A percentile compares a stretch with the other conserved stretches of the same genome.
Evolutionary conservation across 2,888 invertebrate species (phyloP).

Genomic region (Drosophila recens): DNA sequence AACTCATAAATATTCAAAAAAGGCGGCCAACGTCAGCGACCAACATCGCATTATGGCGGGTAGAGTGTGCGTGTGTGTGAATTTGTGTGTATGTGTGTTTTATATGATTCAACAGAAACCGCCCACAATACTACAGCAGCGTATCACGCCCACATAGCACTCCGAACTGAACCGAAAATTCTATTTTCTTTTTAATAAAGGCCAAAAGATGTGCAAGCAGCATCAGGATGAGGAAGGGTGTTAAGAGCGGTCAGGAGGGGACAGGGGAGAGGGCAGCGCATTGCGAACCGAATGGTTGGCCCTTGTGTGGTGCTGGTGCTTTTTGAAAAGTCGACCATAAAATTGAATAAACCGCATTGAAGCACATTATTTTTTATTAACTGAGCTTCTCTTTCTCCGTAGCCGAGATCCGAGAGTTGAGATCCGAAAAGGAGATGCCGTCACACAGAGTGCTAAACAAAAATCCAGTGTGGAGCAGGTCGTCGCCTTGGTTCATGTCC

Average conservation of each 20-base stretch:
- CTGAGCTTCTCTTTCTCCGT: conserved; percentile 47
- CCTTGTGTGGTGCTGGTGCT: conserved; percentile 51
- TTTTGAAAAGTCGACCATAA: conserved; percentile 80
- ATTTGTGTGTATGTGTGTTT: conserved; percentile 30
- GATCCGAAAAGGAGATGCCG: conserved; percentile 36
- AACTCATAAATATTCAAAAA: conserved; percentile 81
- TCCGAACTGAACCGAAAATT: conserved; percentile 65
- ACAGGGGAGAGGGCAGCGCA: conserved; percentile 6
- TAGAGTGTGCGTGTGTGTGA: conserved; percentile 37
- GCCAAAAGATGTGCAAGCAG: conserved; percentile 51
- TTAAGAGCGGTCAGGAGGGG: neutral
- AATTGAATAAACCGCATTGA: conserved; percentile 81
- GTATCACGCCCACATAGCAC: conserved; percentile 55
- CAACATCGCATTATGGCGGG: conserved; percentile 66
- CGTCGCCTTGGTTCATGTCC: conserved; percentile 54
- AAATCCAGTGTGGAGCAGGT: conserved; percentile 67
- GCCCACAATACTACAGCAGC: conserved; percentile 41
- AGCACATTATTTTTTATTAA: conserved; percentile 81
- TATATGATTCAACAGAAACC: conserved; percentile 63
- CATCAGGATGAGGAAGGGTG: neutral
- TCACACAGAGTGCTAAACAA: conserved; percentile 64
- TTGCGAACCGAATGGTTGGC: conserved; percentile 28
- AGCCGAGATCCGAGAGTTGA: conserved; percentile 4
- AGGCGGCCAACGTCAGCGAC: conserved; percentile 70
- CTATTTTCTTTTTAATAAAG: conserved; percentile 80